Evolutionary conservation across 2,888 invertebrate genomes (phyloP), one percentile per base, ranked within the genome.

Genomic region (Harmothoe impar): DNA sequence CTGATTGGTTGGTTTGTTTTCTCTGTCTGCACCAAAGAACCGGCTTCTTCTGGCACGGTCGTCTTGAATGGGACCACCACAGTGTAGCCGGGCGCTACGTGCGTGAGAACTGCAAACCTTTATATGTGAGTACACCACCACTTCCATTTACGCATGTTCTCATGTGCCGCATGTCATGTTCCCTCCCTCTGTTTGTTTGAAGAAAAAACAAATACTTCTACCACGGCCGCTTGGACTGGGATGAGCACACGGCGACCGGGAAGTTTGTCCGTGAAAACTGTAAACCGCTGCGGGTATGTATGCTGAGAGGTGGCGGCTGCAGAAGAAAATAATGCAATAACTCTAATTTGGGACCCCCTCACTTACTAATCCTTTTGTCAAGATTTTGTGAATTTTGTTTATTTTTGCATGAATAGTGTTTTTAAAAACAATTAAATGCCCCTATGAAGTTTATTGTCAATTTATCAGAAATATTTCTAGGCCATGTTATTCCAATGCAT

Each of bases 221-320:
- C 96, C 98, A 98, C 96, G 99, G 99, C 90, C 98, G 98, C 96
- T 97, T 99, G 95, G 98, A 99, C 96, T 99, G 99, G 99, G 98
- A 99, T 96, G 98, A 98, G 94, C 98, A 98, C 95, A 98, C 98
- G 95, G 98, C 98, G 89, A 98, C 98, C 91, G 99, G 99, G 90
- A 97, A 98, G 96, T 99, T 99, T 95, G 99, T 99, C 77, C 97
- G 98, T 94, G 99, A 99, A 96, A 99, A 99, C 96, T 99, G 99
- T 96, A 99, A 99, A 97, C 99, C 99, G 90, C 96, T 99, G 94
- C 96, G 97, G 97, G 98, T 98, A 96, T 97, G 95, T 77, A 88
- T 89, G 68, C 35, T 33, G 35, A 35, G 0, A 51, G 33, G 84
- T 5, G 78, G 17, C 25, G 20, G 12, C 62, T 62, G 62, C 43